Evolutionary conservation across 2,888 invertebrate genomes (phyloP).

Genomic region (Matsumyia berberina): DNA sequence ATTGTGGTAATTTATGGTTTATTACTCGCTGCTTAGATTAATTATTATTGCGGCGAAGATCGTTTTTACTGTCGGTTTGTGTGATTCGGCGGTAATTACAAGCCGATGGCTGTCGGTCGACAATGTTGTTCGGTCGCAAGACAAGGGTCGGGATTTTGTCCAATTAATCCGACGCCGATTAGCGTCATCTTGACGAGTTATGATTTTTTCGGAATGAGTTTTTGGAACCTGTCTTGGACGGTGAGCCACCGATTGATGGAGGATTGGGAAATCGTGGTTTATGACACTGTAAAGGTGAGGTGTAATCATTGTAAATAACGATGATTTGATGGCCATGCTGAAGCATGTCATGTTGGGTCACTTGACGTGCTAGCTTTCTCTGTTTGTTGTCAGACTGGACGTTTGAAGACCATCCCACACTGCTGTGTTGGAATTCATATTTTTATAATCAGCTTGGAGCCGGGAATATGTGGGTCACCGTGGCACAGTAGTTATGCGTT

Average conservation of each 20-base stretch:
- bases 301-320: neutral
- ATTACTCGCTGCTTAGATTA: slow-evolving; percentile 62
- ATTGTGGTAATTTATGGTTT: slow-evolving; percentile 61
- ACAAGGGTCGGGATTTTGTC: slow-evolving; percentile 7
- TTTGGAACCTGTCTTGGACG: neutral
- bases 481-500: too few relatives aligned
- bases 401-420: too few relatives aligned
- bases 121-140: slow-evolving; percentile 33
- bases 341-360: slow-evolving; percentile 12
- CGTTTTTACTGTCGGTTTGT: slow-evolving; percentile 36
- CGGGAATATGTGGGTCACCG: too few relatives aligned
- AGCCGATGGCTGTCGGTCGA: slow-evolving; percentile 28
- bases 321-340: neutral
- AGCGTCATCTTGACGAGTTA: slow-evolving; percentile 26
- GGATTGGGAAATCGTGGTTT: slow-evolving; percentile 17
- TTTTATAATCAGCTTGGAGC: too few relatives aligned
- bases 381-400: neutral
- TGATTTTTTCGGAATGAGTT: neutral
- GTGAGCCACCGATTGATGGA: slow-evolving; percentile 4
- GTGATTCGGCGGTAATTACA: slow-evolving; percentile 46
- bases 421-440: too few relatives aligned
- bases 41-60: slow-evolving; percentile 55
- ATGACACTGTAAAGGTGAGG: slow-evolving; percentile 12
- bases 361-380: neutral
- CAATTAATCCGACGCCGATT: slow-evolving; percentile 40